A percentile compares a stretch with the other conserved stretches of the same genome.
Evolutionary conservation across 2,888 invertebrate genomes (phyloP).

Genomic region (Tetragnatha montana): DNA sequence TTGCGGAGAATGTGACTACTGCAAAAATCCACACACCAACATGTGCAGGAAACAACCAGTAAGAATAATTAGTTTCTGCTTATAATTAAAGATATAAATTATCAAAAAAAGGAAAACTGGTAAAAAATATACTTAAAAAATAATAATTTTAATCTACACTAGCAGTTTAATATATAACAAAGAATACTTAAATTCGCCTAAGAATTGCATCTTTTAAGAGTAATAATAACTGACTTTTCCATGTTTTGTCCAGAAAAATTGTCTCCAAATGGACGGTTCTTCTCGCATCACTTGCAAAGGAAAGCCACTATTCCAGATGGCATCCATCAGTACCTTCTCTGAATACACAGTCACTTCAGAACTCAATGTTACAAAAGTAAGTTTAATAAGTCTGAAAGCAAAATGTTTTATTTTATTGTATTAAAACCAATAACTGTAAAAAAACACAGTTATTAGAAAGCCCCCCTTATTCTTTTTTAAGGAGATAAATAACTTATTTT

Average conservation of each 20-base stretch:
- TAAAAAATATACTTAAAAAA: too few relatives aligned
- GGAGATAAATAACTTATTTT: too few relatives aligned
- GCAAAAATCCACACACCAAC: constrained; percentile 38
- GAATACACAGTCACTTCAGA: constrained; percentile 76
- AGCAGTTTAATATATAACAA: too few relatives aligned
- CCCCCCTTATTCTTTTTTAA: too few relatives aligned
- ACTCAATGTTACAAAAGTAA: constrained; percentile 78
- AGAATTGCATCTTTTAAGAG: neutral
- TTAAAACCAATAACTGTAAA: too few relatives aligned
- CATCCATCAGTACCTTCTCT: constrained; percentile 76
- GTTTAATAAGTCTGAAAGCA: neutral
- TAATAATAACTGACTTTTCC: neutral
- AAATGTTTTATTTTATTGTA: too few relatives aligned
- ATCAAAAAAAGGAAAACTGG: too few relatives aligned
- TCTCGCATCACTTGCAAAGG: constrained; percentile 77
- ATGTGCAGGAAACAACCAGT: constrained; percentile 55
- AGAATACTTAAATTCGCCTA: too few relatives aligned
- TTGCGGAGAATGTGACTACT: constrained; percentile 49
- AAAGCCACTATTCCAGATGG: constrained; percentile 76
- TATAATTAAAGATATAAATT: too few relatives aligned
- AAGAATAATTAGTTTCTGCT: neutral
- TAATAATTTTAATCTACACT: too few relatives aligned
- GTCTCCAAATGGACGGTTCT: constrained; percentile 75
- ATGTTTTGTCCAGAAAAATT: constrained; percentile 35
- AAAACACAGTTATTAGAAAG: too few relatives aligned